Evolutionary conservation across 2,888 invertebrate genomes (phyloP), one percentile per base, ranked within the genome.

Genomic region (Strigamia maritima): DNA sequence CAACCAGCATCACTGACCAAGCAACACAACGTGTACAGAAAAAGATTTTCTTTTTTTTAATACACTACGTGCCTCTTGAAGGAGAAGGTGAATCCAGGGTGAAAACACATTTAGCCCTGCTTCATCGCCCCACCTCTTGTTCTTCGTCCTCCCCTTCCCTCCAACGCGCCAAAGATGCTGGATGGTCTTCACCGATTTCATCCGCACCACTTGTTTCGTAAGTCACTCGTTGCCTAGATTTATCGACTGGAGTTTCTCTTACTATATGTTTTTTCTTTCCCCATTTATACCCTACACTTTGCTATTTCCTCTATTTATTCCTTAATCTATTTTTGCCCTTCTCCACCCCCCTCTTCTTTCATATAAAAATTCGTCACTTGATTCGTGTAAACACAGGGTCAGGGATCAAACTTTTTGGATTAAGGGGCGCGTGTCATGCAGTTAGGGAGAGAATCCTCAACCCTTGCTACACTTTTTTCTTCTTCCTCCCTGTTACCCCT

Each of bases 41-140:
- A 40, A 40, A 40, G 7, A 44, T 14, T 14, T 14, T n/a, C 19
- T 49, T n/a, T 49, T 49, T 65, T 26, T 28, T 65, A 24, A 26
- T 65, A 28, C 65, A 24, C 65, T 65, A 10, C 28, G 24, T 65
- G 65, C 10, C 26, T 65, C 28, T 8, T 65, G 65, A 65, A 65
- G 65, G 65, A 65, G 65, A 65, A 65, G 65, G 65, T 65, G 65
- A 65, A 65, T 65, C 65, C 65, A 65, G 65, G 65, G 65, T 65
- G 65, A 65, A 65, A 65, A 65, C 65, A 65, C 65, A 65, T 65
- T 65, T 65, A 65, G 65, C 24, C 65, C 28, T 65, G 65, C 65
- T 65, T 65, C 65, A 65, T 65, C 65, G 65, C 65, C 65, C 65
- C 28, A 65, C 26, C 65, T 65, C 65, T 65, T 65, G 65, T 65